phyloP scores from a whole-genome alignment of 2,797 vertebrate genomes.

The Rhodeus uyekii region DNA sequence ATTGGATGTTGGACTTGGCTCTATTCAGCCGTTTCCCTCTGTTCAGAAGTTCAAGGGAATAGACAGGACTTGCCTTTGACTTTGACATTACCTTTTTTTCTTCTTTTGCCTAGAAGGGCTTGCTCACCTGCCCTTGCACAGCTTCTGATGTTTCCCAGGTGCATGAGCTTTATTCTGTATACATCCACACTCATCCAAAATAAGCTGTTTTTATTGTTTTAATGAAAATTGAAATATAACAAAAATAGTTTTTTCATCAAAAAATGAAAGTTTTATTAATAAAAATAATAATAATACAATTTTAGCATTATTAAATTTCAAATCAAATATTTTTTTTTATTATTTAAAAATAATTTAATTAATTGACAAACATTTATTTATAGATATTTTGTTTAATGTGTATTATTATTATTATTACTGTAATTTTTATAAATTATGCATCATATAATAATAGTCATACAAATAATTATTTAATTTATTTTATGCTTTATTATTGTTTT shows the following conservation, averaged over 20 bases:
- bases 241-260: not conserved
- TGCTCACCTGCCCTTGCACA: conserved; percentile 49
- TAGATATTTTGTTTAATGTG: not conserved
- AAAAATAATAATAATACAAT: too few relatives aligned
- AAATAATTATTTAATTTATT: not conserved
- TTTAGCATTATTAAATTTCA: too few relatives aligned
- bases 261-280: not conserved
- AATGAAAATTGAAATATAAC: not conserved
- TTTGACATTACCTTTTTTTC: conserved; percentile 61
- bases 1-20: conserved; percentile 60
- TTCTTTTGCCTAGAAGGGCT: not conserved
- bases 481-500: not conserved
- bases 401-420: too few relatives aligned
- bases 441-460: too few relatives aligned
- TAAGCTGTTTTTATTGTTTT: not conserved
- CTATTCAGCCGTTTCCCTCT: conserved; percentile 52
- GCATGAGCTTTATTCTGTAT: not conserved
- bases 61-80: conserved; percentile 59
- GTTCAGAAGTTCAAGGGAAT: conserved; percentile 59
- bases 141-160: conserved; percentile 22
- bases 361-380: not conserved
- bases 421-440: not conserved
- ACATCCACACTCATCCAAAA: not conserved
- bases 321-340: too few relatives aligned
- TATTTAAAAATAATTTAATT: not conserved